Evolutionary conservation across 64 coral and sea anemone genomes (phyloP).

Genomic region (Platygyra sinensis): DNA sequence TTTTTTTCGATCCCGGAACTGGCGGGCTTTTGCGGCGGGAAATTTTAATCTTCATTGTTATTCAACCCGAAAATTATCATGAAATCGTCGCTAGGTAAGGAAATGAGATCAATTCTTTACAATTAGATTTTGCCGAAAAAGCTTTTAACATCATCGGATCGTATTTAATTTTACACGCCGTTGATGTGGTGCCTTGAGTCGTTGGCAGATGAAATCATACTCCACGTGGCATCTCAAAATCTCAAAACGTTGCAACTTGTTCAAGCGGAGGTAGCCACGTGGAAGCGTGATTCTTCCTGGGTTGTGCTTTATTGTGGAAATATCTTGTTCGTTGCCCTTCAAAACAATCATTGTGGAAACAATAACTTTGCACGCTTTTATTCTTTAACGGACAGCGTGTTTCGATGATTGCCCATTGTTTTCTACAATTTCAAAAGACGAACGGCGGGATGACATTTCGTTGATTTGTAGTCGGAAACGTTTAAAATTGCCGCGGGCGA

Average conservation of each 20-base stretch:
- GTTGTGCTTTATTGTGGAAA: slow-evolving; percentile 26
- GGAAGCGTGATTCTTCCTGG: neutral
- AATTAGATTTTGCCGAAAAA: neutral
- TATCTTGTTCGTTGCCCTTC: neutral
- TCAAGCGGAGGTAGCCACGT: slow-evolving; percentile 30
- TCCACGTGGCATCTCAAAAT: slow-evolving; percentile 39
- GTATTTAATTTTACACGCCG: neutral
- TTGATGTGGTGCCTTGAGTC: slow-evolving; percentile 33
- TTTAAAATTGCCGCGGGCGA: neutral
- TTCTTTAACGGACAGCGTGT: slow-evolving; percentile 31
- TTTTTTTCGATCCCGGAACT: slow-evolving; percentile 30
- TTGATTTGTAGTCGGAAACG: slow-evolving; percentile 16
- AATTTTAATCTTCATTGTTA: slow-evolving; percentile 37
- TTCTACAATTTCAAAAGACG: slow-evolving; percentile 9
- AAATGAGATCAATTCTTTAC: slow-evolving; percentile 14
- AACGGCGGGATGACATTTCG: slow-evolving; percentile 9
- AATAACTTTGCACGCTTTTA: slow-evolving; percentile 39
- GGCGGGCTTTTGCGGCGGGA: slow-evolving; percentile 26
- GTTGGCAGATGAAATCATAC: slow-evolving; percentile 40
- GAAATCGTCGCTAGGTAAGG: neutral
- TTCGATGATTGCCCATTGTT: slow-evolving; percentile 14
- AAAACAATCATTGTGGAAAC: slow-evolving; percentile 19
- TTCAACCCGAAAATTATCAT: neutral
- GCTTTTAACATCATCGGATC: neutral
- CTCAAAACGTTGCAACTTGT: slow-evolving; percentile 29